A percentile compares a stretch with the other conserved stretches of the same genome.
phyloP scores from a whole-genome alignment of 2,797 vertebrate species.

The Sebastes minor region DNA sequence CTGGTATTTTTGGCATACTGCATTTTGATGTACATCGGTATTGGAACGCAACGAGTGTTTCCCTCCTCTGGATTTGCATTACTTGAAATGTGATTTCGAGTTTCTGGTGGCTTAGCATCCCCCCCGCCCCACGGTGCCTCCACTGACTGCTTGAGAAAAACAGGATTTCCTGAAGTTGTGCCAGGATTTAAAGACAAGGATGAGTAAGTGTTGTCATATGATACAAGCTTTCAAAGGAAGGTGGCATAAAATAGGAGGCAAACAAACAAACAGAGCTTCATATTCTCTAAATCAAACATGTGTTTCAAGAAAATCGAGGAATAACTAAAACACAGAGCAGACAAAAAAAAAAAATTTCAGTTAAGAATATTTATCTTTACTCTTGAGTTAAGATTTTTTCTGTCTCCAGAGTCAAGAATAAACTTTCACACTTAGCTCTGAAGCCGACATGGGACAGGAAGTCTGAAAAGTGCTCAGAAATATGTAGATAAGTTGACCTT shows the following conservation, averaged over 20 bases:
- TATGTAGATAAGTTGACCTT: not conserved
- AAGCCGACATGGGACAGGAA: not conserved
- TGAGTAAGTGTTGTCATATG: not conserved
- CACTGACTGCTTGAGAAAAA: not conserved
- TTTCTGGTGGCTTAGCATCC: not conserved
- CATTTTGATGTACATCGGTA: too few relatives aligned
- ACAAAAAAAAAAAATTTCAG: too few relatives aligned
- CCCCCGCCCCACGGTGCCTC: not conserved
- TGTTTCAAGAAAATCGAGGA: too few relatives aligned
- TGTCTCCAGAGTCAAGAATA: not conserved
- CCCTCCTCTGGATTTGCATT: not conserved
- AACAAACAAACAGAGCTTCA: not conserved
- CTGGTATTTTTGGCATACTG: too few relatives aligned
- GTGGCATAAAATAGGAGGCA: not conserved
- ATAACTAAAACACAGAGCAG: too few relatives aligned
- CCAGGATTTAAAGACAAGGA: not conserved
- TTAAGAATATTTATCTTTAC: too few relatives aligned
- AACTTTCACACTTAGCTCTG: not conserved
- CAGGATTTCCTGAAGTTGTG: slow-evolving; percentile 41
- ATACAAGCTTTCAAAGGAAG: slow-evolving; percentile 4
- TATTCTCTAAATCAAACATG: not conserved
- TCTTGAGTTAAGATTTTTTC: not conserved
- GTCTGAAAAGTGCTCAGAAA: not conserved
- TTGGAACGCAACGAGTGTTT: not conserved
- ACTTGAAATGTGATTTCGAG: not conserved